Conservation (phyloP, 2,797 vertebrate species). For the Pelochelys cantorii region DNA sequence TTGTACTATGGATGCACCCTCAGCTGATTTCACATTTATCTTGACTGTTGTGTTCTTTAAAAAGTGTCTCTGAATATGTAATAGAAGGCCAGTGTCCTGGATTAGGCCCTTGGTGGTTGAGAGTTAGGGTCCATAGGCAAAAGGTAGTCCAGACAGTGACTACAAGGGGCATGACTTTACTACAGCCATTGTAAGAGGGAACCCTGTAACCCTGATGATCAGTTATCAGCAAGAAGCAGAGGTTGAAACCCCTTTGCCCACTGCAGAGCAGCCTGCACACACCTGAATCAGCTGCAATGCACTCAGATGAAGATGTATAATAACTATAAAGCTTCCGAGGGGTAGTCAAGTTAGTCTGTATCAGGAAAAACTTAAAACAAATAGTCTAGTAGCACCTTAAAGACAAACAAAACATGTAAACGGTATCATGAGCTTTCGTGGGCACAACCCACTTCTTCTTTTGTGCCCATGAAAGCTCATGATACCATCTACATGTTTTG, state of each 20-base stretch:
- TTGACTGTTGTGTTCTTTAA: neutral
- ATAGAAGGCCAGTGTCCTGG: neutral
- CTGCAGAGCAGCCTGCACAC: neutral
- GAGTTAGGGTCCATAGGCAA: neutral
- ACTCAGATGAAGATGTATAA: neutral
- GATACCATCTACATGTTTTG: too few relatives aligned
- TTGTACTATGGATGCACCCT: neutral
- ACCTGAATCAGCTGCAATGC: neutral
- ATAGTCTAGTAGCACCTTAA: too few relatives aligned
- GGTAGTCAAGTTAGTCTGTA: too few relatives aligned
- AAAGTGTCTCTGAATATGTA: neutral
- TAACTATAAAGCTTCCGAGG: too few relatives aligned
- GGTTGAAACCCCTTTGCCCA: neutral
- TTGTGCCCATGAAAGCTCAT: too few relatives aligned
- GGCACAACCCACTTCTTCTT: too few relatives aligned
- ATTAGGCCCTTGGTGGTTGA: conserved; percentile 25
- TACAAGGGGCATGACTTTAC: neutral
- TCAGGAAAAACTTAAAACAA: too few relatives aligned
- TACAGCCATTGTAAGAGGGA: rapidly evolving
- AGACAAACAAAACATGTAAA: too few relatives aligned
- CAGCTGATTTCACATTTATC: neutral
- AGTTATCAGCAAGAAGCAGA: neutral
- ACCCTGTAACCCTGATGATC: neutral
- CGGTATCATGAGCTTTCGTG: too few relatives aligned
- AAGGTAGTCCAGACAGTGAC: neutral